Evolutionary conservation across 2,888 invertebrate species (phyloP), one percentile per base, ranked within the genome.

Genomic region (Gibbula magus): DNA sequence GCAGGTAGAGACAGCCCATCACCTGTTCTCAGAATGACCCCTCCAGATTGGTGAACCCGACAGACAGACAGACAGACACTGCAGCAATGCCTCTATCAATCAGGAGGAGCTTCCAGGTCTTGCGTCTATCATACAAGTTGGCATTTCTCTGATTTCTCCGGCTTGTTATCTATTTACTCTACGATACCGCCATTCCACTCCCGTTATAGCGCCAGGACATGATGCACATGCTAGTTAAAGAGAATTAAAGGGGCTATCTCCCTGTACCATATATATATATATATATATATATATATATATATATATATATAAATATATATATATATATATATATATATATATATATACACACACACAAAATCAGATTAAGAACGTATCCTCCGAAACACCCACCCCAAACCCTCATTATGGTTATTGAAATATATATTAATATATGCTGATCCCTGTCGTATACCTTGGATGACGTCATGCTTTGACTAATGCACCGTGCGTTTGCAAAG

Each of bases 51-150:
- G 25, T 61, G 29, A 29, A 61, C 61, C 29, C 61, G 25, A 10
- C 25, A 22, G 29, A 29, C n/a, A 66, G 22, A 66, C 66, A 10
- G 8, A 66, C 32, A 70, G 35, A 35, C 18, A 16, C 39, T 3
- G n/a, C 8, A 35, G 35, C 70, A 70, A 70, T 35, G 29, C 70
- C 35, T 25, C 70, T 39, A 70, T 70, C 70, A 70, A 70, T 70
- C 70, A 70, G 10, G 25, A 8, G 20, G 18, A 18, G 18, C 70
- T 70, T 39, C n/a, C 16, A 25, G 39, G 35, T 70, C 32, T 32
- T 18, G 39, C 20, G 18, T 35, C 70, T 13, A 70, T 70, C 70
- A 70, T 20, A 13, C n/a, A 32, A 70, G 10, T 18, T 70, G 70
- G 70, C 70, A 70, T 35, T 70, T n/a, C 70, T 39, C 18, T 70